Percentiles rank a stretch among this genome's conserved stretches.
Evolutionary conservation across 2,113 vertebrate species (phyloP).

Genomic region (Cheirogaleus medius): DNA sequence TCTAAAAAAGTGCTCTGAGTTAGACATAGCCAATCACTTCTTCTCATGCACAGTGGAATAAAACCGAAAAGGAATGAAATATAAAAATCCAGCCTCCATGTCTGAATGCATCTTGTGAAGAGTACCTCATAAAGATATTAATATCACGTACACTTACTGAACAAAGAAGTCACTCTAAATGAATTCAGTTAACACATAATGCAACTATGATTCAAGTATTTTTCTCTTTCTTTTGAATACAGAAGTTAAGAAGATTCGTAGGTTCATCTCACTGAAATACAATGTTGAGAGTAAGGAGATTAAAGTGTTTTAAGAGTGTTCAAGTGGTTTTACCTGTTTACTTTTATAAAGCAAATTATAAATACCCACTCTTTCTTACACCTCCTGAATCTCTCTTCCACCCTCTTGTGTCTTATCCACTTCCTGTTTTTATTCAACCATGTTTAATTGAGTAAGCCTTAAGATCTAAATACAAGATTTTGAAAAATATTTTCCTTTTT

Average conservation of each 20-base stretch:
- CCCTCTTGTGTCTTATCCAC: not conserved
- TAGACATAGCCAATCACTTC: not conserved
- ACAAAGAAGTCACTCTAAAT: not conserved
- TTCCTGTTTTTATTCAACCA: not conserved
- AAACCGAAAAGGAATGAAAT: not conserved
- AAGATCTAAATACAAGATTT: conserved; percentile 17
- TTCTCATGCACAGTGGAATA: not conserved
- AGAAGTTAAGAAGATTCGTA: not conserved
- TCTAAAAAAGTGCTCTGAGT: not conserved
- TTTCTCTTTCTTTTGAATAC: not conserved
- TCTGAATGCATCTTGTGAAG: not conserved
- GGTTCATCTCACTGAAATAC: not conserved
- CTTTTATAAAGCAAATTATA: not conserved
- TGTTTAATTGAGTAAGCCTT: not conserved
- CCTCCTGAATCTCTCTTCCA: not conserved
- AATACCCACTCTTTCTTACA: not conserved
- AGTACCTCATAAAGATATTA: not conserved
- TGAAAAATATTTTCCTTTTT: conserved; percentile 34
- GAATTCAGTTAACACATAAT: not conserved
- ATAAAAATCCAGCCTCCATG: not conserved
- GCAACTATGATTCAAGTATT: not conserved
- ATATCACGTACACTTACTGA: not conserved
- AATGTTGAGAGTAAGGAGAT: not conserved
- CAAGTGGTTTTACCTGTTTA: not conserved
- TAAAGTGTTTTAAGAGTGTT: not conserved